A percentile compares a stretch with the other conserved stretches of the same genome.
phyloP scores from a whole-genome alignment of 2,113 vertebrate species.

The Phaethornis superciliosus region DNA sequence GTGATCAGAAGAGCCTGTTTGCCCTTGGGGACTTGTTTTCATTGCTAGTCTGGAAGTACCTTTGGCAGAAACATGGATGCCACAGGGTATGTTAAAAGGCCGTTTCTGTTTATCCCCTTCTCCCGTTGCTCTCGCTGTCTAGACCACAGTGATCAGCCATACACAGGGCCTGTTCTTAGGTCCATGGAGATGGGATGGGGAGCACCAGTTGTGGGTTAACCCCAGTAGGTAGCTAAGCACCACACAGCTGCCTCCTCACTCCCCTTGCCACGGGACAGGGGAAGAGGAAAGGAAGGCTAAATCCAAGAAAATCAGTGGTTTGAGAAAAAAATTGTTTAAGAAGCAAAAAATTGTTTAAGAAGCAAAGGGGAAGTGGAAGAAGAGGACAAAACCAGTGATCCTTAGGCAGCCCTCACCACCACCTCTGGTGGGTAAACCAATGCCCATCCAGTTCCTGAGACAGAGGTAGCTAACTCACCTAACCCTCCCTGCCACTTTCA shows the following conservation, averaged over 20 bases:
- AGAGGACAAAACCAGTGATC: neutral
- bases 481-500: neutral
- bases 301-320: rapidly evolving
- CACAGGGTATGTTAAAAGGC: neutral
- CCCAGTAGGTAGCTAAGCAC: neutral
- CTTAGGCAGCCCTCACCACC: neutral
- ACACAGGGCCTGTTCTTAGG: neutral
- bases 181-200: too few relatives aligned
- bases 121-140: neutral
- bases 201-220: neutral
- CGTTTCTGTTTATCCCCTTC: rapidly evolving
- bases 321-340: neutral
- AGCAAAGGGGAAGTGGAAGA: neutral
- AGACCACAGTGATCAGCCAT: neutral
- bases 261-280: neutral
- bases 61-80: neutral
- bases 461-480: neutral
- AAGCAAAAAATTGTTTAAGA: neutral
- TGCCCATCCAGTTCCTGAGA: neutral
- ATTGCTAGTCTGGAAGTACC: neutral
- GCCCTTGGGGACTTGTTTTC: neutral
- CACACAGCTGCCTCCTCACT: neutral
- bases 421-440: rapidly evolving
- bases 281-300: neutral
- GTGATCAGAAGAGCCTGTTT: neutral